Conservation (phyloP, 2,888 invertebrate genomes). For the Nomada ruficornis region DNA sequence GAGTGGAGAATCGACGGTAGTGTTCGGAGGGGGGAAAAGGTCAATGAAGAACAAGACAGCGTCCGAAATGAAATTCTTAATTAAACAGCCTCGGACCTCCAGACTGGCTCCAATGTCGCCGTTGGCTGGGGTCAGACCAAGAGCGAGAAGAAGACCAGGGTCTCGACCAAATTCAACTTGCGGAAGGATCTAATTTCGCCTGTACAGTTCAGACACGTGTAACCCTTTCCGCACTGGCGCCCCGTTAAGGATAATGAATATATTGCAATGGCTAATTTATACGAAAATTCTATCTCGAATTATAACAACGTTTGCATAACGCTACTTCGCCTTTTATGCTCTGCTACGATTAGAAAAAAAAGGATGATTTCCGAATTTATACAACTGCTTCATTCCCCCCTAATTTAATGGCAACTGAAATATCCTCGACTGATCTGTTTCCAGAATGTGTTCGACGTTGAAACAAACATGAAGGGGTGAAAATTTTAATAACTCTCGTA, state of each 20-base stretch:
- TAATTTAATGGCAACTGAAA: not conserved
- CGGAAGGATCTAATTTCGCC: conserved; percentile 63
- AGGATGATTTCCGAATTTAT: no score
- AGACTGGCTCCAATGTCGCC: conserved; percentile 16
- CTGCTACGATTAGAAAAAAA: no score
- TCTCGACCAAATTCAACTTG: conserved; percentile 48
- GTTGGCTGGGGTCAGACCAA: conserved; percentile 16
- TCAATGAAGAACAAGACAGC: conserved; percentile 10
- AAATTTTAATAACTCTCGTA: no score
- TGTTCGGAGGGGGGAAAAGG: not conserved
- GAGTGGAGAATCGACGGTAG: conserved; percentile 21
- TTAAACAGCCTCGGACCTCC: conserved; percentile 52
- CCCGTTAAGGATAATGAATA: conserved; percentile 49
- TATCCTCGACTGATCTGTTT: no score
- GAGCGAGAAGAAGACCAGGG: conserved; percentile 38
- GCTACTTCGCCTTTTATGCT: not conserved
- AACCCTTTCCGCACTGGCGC: conserved; percentile 35
- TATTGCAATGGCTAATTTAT: conserved; percentile 24
- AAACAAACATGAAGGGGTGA: no score
- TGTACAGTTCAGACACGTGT: conserved; percentile 40
- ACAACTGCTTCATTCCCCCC: no score
- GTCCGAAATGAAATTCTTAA: conserved; percentile 60
- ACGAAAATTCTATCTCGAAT: not conserved
- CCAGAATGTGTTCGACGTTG: no score
- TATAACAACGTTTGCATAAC: not conserved